Evolutionary conservation across 2,113 vertebrate genomes (phyloP).

Genomic region (Calonectris borealis): DNA sequence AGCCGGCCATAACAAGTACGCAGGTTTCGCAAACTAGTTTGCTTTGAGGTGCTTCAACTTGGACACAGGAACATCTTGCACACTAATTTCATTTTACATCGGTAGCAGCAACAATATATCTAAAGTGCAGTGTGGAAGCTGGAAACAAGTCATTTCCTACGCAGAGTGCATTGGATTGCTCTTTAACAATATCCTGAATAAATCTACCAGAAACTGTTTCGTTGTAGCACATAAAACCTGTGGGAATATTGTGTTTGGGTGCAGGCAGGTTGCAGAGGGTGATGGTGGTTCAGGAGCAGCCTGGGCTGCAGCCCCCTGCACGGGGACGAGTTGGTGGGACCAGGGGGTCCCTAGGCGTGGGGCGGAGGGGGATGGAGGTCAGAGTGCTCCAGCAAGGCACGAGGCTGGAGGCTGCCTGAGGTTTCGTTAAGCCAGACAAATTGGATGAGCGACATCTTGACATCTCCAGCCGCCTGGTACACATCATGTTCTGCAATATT

Average conservation of each 20-base stretch:
- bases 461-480: neutral
- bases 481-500: fast-evolving
- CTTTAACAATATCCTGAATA: neutral
- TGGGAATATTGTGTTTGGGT: neutral
- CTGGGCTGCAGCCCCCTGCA: no score
- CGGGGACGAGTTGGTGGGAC: fast-evolving
- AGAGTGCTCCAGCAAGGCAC: neutral
- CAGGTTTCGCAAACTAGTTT: neutral
- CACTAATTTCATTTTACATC: neutral
- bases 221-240: neutral
- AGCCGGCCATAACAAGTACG: fast-evolving
- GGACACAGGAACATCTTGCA: neutral
- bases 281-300: neutral
- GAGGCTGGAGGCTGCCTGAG: neutral
- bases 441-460: neutral
- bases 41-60: neutral
- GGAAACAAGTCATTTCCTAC: neutral
- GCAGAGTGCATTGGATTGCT: neutral
- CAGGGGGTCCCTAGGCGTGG: neutral
- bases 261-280: neutral
- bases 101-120: neutral
- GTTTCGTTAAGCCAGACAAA: neutral
- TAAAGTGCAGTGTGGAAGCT: neutral
- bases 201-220: neutral
- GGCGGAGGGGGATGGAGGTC: neutral